Conservation (phyloP, 2,888 invertebrate species). For the Cactoblastis cactorum region DNA sequence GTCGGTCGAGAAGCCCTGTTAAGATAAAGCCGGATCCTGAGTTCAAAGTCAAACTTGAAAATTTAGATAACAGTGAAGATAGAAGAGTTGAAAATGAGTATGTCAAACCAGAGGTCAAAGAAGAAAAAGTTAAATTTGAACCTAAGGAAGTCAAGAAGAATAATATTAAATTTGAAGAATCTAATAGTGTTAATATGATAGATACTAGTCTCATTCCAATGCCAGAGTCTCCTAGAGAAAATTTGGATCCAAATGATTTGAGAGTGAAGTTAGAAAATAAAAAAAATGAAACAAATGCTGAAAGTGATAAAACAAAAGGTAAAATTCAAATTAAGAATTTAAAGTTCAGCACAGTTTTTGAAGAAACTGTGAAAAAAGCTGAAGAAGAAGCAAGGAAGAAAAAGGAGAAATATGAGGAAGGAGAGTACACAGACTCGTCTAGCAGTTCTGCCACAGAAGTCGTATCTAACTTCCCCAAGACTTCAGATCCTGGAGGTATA, state of each 20-base stretch:
- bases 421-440: constrained; percentile 78
- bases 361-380: constrained; percentile 82
- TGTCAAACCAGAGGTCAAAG: constrained; percentile 37
- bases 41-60: constrained; percentile 8
- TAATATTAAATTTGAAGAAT: constrained; percentile 42
- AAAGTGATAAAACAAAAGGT: constrained; percentile 63
- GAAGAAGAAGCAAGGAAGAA: constrained; percentile 81
- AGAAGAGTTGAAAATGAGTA: constrained; percentile 34
- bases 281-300: constrained; percentile 37
- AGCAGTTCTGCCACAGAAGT: constrained; percentile 58
- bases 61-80: constrained; percentile 22
- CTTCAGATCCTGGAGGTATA: constrained; percentile 69
- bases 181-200: constrained; percentile 32
- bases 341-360: constrained; percentile 83
- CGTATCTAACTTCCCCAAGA: constrained; percentile 61
- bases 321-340: constrained; percentile 85
- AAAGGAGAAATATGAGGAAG: constrained; percentile 82
- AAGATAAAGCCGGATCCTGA: constrained; percentile 41
- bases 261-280: constrained; percentile 49
- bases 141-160: constrained; percentile 21
- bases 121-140: constrained; percentile 23
- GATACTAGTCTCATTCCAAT: constrained; percentile 59
- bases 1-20: constrained; percentile 46
- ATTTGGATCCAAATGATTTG: constrained; percentile 35
- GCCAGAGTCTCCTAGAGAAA: constrained; percentile 63